Percentiles rank a stretch among this genome's conserved stretches.
These are phyloP conservation scores for Chrysotoxum bicinctum DNA, from an alignment of 2,888 invertebrate genomes.

Conservation along the genomic window DNA sequence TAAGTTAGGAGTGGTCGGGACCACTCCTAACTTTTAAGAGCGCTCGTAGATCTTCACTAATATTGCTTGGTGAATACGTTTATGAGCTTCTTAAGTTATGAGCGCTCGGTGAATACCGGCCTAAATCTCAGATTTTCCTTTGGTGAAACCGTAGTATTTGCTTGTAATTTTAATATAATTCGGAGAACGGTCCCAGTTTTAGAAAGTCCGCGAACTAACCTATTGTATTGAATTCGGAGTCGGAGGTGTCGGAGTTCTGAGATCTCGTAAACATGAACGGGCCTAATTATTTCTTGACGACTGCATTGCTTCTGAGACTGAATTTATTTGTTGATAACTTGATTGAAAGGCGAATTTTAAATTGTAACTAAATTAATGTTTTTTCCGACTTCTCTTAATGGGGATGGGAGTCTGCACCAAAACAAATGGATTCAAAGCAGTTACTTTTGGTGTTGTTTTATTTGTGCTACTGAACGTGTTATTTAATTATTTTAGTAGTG, in stretches of 20 bases:
- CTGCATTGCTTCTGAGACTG: not conserved
- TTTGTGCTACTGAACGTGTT: slow-evolving; percentile 77
- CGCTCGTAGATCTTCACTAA: too few relatives aligned
- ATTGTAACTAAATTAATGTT: slow-evolving; percentile 62
- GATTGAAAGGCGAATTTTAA: slow-evolving; percentile 38
- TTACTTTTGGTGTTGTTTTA: slow-evolving; percentile 77
- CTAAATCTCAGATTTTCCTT: too few relatives aligned
- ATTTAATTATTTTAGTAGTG: slow-evolving; percentile 78
- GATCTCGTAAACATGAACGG: not conserved
- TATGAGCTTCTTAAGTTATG: too few relatives aligned
- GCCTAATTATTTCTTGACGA: not conserved
- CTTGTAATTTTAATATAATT: too few relatives aligned
- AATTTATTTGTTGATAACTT: slow-evolving; percentile 61
- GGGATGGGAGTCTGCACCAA: slow-evolving; percentile 75
- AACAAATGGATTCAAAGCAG: slow-evolving; percentile 76
- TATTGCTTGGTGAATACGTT: too few relatives aligned
- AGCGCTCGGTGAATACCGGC: too few relatives aligned
- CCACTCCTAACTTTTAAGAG: too few relatives aligned
- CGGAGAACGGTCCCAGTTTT: not conserved
- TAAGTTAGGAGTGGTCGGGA: too few relatives aligned
- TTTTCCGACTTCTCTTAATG: slow-evolving; percentile 59
- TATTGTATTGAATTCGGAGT: not conserved
- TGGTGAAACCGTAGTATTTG: too few relatives aligned
- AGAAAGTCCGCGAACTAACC: not conserved
- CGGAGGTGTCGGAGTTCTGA: not conserved